Evolutionary conservation across 2,113 vertebrate species (phyloP).

Genomic region (Tachycineta bicolor): DNA sequence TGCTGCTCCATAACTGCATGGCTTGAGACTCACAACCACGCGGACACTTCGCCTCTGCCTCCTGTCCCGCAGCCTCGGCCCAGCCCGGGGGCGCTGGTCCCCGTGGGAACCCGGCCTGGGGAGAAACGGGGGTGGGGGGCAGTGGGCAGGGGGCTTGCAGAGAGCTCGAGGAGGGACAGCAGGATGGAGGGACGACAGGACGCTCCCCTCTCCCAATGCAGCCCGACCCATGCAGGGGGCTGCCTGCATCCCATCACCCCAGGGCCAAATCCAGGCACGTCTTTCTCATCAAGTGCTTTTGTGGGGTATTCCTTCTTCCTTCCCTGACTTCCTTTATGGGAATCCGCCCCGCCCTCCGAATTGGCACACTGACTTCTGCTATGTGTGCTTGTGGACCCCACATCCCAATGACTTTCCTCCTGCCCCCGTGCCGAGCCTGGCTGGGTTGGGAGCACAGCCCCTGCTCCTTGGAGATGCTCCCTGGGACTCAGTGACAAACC

Average conservation of each 20-base stretch:
- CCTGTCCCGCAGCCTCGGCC: not conserved
- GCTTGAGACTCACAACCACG: constrained; percentile 70
- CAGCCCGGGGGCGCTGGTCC: not conserved
- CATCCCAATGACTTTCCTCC: not conserved
- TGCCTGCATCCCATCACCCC: not conserved
- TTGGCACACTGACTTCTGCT: not conserved
- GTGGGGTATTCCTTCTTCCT: not conserved
- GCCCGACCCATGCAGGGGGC: fast-evolving
- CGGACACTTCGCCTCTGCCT: constrained; percentile 20
- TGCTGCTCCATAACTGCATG: constrained; percentile 74
- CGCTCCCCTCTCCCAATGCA: not conserved
- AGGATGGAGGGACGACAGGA: not conserved
- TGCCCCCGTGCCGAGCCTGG: not conserved
- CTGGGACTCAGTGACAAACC: not conserved
- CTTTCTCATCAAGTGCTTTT: not conserved
- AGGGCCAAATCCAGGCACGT: not conserved
- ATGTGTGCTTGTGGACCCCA: fast-evolving
- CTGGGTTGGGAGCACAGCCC: not conserved
- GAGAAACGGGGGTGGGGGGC: not conserved
- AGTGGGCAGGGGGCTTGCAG: not conserved
- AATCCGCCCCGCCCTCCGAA: not conserved
- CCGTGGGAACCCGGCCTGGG: not conserved
- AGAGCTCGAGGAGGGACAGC: not conserved
- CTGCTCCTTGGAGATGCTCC: not conserved
- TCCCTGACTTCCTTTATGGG: not conserved